Evolutionary conservation across 2,888 invertebrate genomes (phyloP).

Genomic region (Morpho helenor): DNA sequence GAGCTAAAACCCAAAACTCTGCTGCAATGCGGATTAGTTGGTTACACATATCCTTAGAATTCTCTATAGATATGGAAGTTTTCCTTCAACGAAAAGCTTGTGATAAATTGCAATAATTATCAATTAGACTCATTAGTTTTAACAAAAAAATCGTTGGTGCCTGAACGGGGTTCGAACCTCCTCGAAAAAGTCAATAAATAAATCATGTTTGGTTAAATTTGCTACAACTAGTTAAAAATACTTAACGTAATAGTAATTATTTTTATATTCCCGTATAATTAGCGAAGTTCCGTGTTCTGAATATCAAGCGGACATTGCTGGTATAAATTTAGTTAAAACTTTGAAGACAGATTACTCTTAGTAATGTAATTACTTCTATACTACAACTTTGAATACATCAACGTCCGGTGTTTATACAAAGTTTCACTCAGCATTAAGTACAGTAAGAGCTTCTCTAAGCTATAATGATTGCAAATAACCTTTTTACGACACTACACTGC

Average conservation of each 20-base stretch:
- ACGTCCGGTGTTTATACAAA: conserved; percentile 24
- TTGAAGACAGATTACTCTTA: conserved; percentile 29
- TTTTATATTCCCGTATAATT: conserved; percentile 9
- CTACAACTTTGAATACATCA: conserved; percentile 29
- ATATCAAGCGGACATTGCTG: conserved; percentile 18
- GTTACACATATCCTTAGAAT: no score
- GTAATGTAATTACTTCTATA: conserved; percentile 27
- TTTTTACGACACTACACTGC: conserved; percentile 8
- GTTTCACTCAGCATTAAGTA: conserved; percentile 15
- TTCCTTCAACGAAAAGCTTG: no score
- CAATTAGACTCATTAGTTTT: no score
- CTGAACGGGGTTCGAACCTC: no score
- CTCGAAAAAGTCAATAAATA: no score
- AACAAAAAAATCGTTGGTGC: no score
- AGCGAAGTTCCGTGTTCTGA: conserved; percentile 3
- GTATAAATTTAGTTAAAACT: conserved; percentile 26
- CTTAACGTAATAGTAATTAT: not conserved
- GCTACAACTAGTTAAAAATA: no score
- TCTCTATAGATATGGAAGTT: no score
- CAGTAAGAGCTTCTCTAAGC: conserved; percentile 1
- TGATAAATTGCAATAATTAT: no score
- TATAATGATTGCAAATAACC: conserved; percentile 11
- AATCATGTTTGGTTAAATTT: no score
- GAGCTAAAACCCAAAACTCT: no score
- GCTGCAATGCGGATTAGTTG: no score